Percentiles rank a stretch among this genome's conserved stretches.
Conservation (phyloP, 1,140 invertebrate species). For the Pteromalus puparum region DNA sequence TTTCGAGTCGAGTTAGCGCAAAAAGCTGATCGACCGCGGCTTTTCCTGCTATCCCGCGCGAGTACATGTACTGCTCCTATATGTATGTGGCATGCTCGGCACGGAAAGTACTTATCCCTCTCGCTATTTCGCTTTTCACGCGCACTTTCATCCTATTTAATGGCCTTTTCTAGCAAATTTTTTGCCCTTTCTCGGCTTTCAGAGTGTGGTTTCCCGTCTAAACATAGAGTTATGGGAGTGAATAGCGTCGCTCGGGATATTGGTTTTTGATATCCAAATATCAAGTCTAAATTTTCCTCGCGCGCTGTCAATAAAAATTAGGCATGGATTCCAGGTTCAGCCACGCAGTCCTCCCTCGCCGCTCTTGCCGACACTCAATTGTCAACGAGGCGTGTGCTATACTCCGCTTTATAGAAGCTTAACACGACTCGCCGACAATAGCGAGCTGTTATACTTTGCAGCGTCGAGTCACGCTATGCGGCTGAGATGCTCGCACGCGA, state of each 20-base stretch:
- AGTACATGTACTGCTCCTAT: not conserved
- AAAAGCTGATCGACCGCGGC: conserved; percentile 4
- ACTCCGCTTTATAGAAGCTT: conserved; percentile 57
- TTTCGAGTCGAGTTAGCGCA: conserved; percentile 53
- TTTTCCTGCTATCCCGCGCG: not conserved
- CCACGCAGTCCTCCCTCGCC: not conserved
- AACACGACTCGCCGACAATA: conserved; percentile 65
- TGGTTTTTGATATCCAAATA: no score
- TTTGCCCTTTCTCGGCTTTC: no score
- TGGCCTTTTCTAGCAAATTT: conserved; percentile 30
- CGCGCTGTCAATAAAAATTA: no score
- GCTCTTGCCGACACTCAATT: not conserved
- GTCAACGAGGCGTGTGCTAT: not conserved
- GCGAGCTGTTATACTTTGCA: conserved; percentile 56
- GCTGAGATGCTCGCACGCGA: conserved; percentile 44
- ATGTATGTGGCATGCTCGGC: not conserved
- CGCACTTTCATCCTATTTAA: conserved; percentile 18
- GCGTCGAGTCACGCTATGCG: conserved; percentile 58
- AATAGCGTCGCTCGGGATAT: no score
- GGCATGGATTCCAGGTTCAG: no score
- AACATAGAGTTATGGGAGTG: no score
- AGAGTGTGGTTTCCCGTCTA: no score
- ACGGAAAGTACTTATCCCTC: conserved; percentile 3
- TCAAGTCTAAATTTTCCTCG: no score
- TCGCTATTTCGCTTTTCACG: conserved; percentile 22